Base-by-base conservation (phyloP, 1,140 invertebrate genomes). In the Aphelinus certus region DNA sequence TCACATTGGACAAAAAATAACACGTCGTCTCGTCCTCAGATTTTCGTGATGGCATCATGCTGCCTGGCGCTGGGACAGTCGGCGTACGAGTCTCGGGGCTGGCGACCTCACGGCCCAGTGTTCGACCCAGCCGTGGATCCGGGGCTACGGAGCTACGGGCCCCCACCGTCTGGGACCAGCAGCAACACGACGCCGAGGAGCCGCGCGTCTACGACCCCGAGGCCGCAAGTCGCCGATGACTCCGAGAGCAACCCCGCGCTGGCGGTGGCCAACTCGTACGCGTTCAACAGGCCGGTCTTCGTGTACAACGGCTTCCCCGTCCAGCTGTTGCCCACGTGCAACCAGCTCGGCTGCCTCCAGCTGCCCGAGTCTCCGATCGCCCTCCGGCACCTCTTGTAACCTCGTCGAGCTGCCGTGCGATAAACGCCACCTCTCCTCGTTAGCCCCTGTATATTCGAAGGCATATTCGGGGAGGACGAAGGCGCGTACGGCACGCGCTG, bases 231-330 rank as follows among this genome's bases (percentile, higher is more conserved):
- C 1, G 79, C 82, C 42, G 82, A 85, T 68, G 82, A 86, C 70
- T 82, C 82, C 61, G 81, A 84, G 47, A 48, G 79, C 47, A 84
- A 81, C 75, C 84, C 85, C 1, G 82, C 85, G 0, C 64, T 88
- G 4, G 86, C 86, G 26, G 80, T 88, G 42, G 86, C 86, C 10
- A 88, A 88, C 76, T 87, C 86, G 7, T 88, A 86, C 71, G 85
- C 84, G 5, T 88, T 88, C 63, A 87, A 88, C 70, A 81, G 82
- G 63, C 86, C 86, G 1, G 81, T 87, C 53, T 88, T 87, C 64
- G 78, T 88, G 1, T 83, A 86, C 76, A 87, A 85, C 62, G 53
- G 81, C 4, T 83, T 46, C 7, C 62, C 7, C 4, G 51, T 53
- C 4, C 51, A 53, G 51, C 51, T 53, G 51, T 53, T 53, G 51